phyloP scores from a whole-genome alignment of 2,888 invertebrate species.

The Neelides folsomi region DNA sequence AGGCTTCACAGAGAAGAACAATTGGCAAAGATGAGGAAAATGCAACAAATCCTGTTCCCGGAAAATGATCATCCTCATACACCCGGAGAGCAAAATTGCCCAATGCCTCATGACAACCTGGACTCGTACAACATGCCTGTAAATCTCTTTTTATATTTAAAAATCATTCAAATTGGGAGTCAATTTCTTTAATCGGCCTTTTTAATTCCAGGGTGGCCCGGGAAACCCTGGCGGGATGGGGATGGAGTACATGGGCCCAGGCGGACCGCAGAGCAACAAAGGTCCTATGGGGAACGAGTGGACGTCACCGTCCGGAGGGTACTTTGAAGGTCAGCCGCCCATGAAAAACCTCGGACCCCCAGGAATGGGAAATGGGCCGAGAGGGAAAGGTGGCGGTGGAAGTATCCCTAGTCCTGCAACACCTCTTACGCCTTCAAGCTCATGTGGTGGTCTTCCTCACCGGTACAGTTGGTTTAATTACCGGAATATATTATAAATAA shows the following conservation, averaged over 20 bases:
- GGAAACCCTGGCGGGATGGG: conserved; percentile 17
- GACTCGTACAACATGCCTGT: conserved; percentile 32
- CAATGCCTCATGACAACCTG: conserved; percentile 26
- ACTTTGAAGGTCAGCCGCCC: conserved; percentile 23
- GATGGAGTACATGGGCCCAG: conserved; percentile 28
- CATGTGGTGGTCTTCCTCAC: conserved; percentile 30
- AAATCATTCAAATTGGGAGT: neutral
- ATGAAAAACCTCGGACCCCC: conserved; percentile 7
- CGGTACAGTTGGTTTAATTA: conserved; percentile 16
- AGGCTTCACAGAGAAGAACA: conserved; percentile 86
- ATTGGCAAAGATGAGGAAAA: conserved; percentile 75
- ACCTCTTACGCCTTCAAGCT: conserved; percentile 32
- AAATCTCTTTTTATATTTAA: conserved; percentile 5
- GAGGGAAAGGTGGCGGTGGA: conserved; percentile 31
- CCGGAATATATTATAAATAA: too few species aligned
- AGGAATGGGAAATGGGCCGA: conserved; percentile 26
- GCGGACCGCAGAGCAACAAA: conserved; percentile 23
- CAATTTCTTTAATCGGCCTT: neutral
- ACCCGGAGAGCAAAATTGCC: conserved; percentile 21
- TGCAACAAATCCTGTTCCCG: conserved; percentile 84
- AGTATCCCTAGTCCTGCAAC: conserved; percentile 34
- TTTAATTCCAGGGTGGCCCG: conserved; percentile 20
- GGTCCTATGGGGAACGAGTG: conserved; percentile 24
- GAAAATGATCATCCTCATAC: conserved; percentile 23
- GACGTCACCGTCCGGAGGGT: conserved; percentile 20